Evolutionary conservation across 2,888 invertebrate genomes (phyloP), one percentile per base, ranked within the genome.

Genomic region (Lasioglossum malachurum): DNA sequence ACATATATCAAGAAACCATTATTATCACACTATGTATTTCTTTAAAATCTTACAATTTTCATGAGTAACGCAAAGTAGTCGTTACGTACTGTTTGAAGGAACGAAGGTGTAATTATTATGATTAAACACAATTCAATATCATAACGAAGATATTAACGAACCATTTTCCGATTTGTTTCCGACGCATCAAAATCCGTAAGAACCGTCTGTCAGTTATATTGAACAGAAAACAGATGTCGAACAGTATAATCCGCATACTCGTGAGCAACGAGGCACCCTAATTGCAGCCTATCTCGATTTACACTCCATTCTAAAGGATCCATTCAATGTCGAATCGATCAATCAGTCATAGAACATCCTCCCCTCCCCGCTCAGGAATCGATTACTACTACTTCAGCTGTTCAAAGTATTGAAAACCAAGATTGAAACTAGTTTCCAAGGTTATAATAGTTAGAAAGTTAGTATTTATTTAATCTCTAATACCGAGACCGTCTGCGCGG

Each of bases 361-460:
- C 23, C 53, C 23, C 49, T 23, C 0, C 8, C 19, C 49, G 10
- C 53, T 8, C 53, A 8, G 5, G 60, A 60, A 60, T 60, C 60
- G 60, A 60, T 60, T 31, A 60, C 60, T 5, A 0, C n/a, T 16
- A 27, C 27, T 16, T 27, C 16, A 60, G 60, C 27, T 27, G 60
- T 1, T 16, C 60, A 27, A 16, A 31, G 27, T 27, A 60, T 60
- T 27, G 5, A 60, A 60, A 31, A 60, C 60, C 27, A 27, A 31
- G 60, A 60, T 60, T 60, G 60, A 60, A 31, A 60, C 60, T 16
- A 60, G 60, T 60, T 60, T 27, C 27, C 60, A 60, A 60, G 60
- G 60, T 60, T 60, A 27, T 60, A 60, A 27, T 60, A 31, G 27
- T 60, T 60, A 60, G 60, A 60, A 60, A 60, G 60, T 60, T 60